Conservation (phyloP, 2,888 invertebrate species). For the Spilarctia lutea region DNA sequence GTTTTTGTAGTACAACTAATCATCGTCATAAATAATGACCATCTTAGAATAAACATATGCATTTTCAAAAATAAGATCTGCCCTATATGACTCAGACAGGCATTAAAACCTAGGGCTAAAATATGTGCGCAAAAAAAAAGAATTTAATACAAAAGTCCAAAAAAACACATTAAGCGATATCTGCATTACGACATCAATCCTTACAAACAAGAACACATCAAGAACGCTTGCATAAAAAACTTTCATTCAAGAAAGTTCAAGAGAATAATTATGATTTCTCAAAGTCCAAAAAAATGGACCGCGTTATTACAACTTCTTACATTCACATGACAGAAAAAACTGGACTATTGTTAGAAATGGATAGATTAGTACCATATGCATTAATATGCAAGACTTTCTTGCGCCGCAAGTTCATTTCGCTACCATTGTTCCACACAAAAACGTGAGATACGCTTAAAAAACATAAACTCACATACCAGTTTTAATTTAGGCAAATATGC, state of each 20-base stretch:
- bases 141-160: not conserved
- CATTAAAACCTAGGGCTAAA: not conserved
- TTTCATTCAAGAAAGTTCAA: conserved; percentile 40
- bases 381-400: conserved; percentile 75
- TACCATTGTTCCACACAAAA: conserved; percentile 73
- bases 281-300: conserved; percentile 46
- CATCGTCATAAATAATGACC: not conserved
- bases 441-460: conserved; percentile 83
- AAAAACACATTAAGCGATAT: conserved; percentile 6
- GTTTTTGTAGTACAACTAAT: too few species aligned
- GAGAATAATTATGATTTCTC: conserved; percentile 45
- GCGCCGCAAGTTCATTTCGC: conserved; percentile 68
- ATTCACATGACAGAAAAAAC: conserved; percentile 63
- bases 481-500: conserved; percentile 83
- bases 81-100: not conserved
- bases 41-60: not conserved
- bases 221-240: conserved; percentile 19
- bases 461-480: conserved; percentile 67
- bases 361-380: conserved; percentile 60
- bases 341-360: conserved; percentile 52
- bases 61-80: not conserved
- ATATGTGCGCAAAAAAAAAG: not conserved
- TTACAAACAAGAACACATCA: conserved; percentile 17
- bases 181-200: conserved; percentile 5
- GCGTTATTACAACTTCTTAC: conserved; percentile 43